Conservation (phyloP, 2,113 vertebrate species). For the Myiozetetes cayanensis region DNA sequence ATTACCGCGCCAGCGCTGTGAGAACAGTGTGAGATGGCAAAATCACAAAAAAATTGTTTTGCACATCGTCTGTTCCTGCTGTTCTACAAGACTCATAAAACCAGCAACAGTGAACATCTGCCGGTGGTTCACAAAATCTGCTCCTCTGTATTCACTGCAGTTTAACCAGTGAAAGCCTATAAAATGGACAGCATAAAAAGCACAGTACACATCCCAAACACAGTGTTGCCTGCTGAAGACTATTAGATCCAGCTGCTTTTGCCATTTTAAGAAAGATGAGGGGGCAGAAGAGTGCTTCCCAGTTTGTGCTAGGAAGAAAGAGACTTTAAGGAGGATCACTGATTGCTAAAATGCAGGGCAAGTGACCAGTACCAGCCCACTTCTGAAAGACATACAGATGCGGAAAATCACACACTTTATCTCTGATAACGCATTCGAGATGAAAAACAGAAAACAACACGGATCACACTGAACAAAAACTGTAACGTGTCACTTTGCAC, state of each 20-base stretch:
- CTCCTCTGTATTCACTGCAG: not conserved
- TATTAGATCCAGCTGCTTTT: not conserved
- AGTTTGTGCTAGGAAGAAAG: not conserved
- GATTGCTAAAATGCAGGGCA: not conserved
- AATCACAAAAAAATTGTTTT: slow-evolving; percentile 17
- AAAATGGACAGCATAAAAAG: not conserved
- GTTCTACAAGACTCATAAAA: slow-evolving; percentile 19
- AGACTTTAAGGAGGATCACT: not conserved
- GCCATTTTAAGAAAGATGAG: not conserved
- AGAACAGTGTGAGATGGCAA: slow-evolving; percentile 40
- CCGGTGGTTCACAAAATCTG: not conserved
- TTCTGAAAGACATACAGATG: not conserved
- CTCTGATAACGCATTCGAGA: not conserved
- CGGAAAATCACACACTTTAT: not conserved
- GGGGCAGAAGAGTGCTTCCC: not conserved
- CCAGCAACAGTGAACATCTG: not conserved
- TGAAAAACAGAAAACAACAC: not conserved
- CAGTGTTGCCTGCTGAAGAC: not conserved
- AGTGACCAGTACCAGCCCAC: not conserved
- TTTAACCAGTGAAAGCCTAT: slow-evolving; percentile 4
- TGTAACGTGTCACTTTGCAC: not conserved
- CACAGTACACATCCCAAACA: not conserved
- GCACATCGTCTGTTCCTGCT: slow-evolving; percentile 37
- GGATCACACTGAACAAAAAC: not conserved
- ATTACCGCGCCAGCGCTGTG: slow-evolving; percentile 21